These are phyloP conservation scores for Pteronura brasiliensis DNA, from an alignment of 2,113 vertebrate species.

Conservation along the genomic window DNA sequence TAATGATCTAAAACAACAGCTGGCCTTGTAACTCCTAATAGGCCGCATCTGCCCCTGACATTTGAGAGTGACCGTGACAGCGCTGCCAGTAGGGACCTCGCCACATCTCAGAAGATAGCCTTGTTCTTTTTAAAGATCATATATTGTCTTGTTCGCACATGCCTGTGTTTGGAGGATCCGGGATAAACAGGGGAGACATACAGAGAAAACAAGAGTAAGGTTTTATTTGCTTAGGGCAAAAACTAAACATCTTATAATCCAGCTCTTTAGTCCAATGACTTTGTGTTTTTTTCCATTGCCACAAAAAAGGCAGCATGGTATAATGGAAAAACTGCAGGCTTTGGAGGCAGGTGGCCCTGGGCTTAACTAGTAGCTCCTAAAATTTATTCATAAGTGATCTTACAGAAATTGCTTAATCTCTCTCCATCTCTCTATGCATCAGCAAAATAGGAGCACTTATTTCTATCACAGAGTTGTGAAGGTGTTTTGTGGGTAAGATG, in stretches of 20 bases:
- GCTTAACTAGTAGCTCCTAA: not conserved
- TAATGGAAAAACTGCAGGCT: not conserved
- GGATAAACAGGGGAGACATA: not conserved
- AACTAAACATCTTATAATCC: not conserved
- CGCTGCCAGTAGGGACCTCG: not conserved
- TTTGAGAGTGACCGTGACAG: slow-evolving; percentile 59
- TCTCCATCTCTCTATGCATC: not conserved
- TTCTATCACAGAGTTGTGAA: not conserved
- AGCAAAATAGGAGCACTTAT: not conserved
- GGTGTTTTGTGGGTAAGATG: not conserved
- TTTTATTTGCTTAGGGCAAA: slow-evolving; percentile 19
- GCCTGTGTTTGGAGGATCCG: not conserved
- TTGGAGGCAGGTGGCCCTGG: not conserved
- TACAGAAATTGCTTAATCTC: not conserved
- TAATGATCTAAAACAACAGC: slow-evolving; percentile 75
- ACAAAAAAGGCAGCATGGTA: not conserved
- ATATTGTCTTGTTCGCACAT: not conserved
- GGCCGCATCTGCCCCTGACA: slow-evolving; percentile 50
- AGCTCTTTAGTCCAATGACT: not conserved
- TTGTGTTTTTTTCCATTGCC: not conserved
- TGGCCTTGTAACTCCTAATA: slow-evolving; percentile 68
- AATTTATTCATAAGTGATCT: not conserved
- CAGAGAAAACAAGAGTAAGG: not conserved
- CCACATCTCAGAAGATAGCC: not conserved
- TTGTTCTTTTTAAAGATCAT: not conserved